Conservation (phyloP, 2,113 vertebrate species). For the Spea multiplicata region DNA sequence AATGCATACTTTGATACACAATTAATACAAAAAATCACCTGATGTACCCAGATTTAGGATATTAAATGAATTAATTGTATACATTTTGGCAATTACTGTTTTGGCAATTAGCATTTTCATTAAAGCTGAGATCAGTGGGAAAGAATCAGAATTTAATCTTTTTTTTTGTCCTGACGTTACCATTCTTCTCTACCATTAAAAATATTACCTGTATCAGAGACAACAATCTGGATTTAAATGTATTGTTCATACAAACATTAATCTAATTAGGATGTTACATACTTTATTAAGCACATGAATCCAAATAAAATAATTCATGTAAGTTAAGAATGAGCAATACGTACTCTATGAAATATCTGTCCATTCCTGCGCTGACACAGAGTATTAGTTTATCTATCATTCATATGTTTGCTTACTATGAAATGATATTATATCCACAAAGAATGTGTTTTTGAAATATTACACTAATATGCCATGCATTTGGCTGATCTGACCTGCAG, state of each 20-base stretch:
- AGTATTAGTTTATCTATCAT: constrained; percentile 8
- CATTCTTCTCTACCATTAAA: no score
- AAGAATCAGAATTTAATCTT: no score
- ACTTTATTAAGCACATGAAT: constrained; percentile 14
- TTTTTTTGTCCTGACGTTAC: no score
- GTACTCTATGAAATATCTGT: not conserved
- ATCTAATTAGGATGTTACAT: constrained; percentile 2
- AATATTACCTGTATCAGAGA: not conserved
- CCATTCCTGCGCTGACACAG: constrained; percentile 5
- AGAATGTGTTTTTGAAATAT: constrained; percentile 25
- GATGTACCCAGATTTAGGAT: no score
- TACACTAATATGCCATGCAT: not conserved
- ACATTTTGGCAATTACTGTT: no score
- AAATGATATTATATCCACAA: constrained; percentile 10
- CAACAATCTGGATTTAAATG: not conserved
- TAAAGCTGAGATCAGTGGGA: no score
- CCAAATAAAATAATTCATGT: constrained; percentile 13
- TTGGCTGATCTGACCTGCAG: not conserved
- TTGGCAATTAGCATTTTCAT: no score
- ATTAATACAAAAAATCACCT: no score
- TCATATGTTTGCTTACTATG: constrained; percentile 9
- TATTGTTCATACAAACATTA: no score
- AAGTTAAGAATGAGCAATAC: not conserved
- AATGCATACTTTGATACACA: no score
- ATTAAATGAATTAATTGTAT: no score